phyloP scores from a whole-genome alignment of 1,140 invertebrate species.

The Antheraea mylitta region DNA sequence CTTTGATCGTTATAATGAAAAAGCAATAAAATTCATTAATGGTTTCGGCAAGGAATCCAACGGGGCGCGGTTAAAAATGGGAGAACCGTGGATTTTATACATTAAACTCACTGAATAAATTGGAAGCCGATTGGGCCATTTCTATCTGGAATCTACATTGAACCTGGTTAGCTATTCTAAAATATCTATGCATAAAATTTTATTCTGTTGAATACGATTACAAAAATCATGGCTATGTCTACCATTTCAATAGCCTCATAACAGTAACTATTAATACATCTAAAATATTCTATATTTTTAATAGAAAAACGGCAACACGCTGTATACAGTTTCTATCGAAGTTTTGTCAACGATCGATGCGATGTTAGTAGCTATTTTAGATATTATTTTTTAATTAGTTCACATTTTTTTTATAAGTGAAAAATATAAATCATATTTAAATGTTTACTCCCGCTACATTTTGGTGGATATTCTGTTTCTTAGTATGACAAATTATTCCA shows the following conservation, averaged over 20 bases:
- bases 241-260: neutral
- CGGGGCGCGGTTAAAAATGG: constrained; percentile 44
- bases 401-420: no score
- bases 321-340: no score
- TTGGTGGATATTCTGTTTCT: no score
- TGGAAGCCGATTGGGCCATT: constrained; percentile 66
- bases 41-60: constrained; percentile 49
- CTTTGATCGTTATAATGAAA: constrained; percentile 43
- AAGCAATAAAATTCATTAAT: constrained; percentile 69
- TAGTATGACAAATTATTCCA: no score
- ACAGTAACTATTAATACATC: constrained; percentile 7
- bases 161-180: constrained; percentile 85
- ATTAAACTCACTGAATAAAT: constrained; percentile 68
- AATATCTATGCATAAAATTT: constrained; percentile 85
- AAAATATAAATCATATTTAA: no score
- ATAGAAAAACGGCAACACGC: no score
- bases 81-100: constrained; percentile 59
- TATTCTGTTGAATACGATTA: constrained; percentile 30
- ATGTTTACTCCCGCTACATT: no score
- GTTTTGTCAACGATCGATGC: no score
- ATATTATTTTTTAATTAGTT: no score
- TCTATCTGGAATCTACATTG: constrained; percentile 42
- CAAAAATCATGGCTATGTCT: neutral
- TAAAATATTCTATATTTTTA: no score
- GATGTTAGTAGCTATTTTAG: no score